Evolutionary conservation across 1,140 invertebrate species (phyloP), one percentile per base, ranked within the genome.

Genomic region (Aricia agestis): DNA sequence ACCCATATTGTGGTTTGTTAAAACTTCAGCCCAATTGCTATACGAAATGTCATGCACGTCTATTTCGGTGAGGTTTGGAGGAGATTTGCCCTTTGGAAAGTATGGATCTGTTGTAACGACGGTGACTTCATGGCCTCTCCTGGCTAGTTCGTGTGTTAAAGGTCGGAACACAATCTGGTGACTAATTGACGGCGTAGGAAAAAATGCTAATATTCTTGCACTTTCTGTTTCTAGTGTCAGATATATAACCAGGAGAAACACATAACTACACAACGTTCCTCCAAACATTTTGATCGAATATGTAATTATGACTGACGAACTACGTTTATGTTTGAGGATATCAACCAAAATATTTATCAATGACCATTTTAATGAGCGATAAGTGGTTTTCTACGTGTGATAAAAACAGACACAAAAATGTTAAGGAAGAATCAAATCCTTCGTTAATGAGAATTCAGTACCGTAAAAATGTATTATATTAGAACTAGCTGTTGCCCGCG

Each of bases 91-190:
- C 13, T 70, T 72, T 10, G 75, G 69, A 36, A 74, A 79, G 0
- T 36, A 68, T 6, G 83, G 83, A 70, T 83, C 77, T 52, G 84
- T 66, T 18, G 85, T 89, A 6, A 83, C 76, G 7, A 86, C 71
- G 13, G 90, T 88, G 0, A 93, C 68, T 31, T 80, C 76, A 76
- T 83, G 80, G 1, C 80, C 81, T 18, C 79, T 66, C 41, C 32
- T 75, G 9, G 70, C 78, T 45, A 83, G 66, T 71, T 82, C 82
- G 31, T 74, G 68, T 52, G 66, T 74, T 5, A 82, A 65, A 17
- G 74, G 74, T 45, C 76, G 71, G 72, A 80, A 85, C 13, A 81
- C 77, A 13, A 80, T 52, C 73, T 81, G 78, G 59, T 81, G 78
- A 19, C 77, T 81, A 52, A 81, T 76, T 2, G 79, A 78, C 9